Evolutionary conservation across 1,140 invertebrate genomes (phyloP).

Genomic region (Nasonia vitripennis): DNA sequence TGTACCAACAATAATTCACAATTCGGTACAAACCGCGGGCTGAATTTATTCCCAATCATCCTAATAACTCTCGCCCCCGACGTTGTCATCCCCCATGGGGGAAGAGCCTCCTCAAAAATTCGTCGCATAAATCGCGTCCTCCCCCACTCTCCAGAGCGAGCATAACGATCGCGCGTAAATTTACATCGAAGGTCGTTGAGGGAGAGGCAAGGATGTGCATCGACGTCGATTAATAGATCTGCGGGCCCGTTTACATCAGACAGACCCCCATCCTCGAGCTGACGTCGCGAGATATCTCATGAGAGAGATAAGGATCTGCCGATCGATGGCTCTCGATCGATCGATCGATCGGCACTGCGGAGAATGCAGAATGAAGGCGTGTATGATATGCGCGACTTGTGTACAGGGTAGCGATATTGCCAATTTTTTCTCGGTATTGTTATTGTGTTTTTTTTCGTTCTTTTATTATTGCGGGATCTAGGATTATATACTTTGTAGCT

Average conservation of each 20-base stretch:
- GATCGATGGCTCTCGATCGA: neutral
- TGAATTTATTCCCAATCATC: neutral
- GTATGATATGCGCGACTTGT: neutral
- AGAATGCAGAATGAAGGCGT: conserved; percentile 16
- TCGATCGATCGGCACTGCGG: neutral
- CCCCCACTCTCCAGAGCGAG: no score
- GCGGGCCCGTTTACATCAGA: conserved; percentile 1
- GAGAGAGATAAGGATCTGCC: conserved; percentile 32
- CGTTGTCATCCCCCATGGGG: neutral
- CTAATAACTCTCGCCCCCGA: neutral
- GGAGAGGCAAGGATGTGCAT: neutral
- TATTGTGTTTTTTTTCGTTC: no score
- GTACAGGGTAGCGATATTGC: neutral
- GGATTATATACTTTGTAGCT: neutral
- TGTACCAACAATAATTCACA: neutral
- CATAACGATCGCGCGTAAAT: conserved; percentile 7
- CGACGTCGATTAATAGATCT: conserved; percentile 44
- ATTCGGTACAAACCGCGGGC: neutral
- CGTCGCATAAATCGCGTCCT: neutral
- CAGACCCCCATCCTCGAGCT: neutral
- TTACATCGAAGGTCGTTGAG: neutral
- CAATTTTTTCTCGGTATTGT: neutral
- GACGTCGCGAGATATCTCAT: conserved; percentile 16
- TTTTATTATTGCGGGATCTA: no score
- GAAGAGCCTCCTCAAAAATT: neutral